Conservation (phyloP, 2,888 invertebrate species). For the Stramonita haemastoma region DNA sequence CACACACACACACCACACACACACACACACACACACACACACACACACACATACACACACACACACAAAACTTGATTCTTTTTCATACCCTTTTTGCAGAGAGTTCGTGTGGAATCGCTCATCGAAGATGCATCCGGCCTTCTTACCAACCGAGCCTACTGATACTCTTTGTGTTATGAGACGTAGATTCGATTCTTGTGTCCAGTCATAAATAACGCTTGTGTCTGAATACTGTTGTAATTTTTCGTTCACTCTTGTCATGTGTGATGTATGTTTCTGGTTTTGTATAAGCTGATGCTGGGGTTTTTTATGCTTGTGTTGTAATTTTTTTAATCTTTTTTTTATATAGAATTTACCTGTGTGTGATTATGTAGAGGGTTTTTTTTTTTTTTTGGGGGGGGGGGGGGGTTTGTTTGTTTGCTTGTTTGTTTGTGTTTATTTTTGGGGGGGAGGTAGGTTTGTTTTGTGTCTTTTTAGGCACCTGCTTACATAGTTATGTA, state of each 20-base stretch:
- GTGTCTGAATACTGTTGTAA: background rate
- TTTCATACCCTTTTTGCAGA: conserved; percentile 56
- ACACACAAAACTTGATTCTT: background rate
- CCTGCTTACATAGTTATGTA: no score
- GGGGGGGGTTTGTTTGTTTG: no score
- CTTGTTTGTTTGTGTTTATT: no score
- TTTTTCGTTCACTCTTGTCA: background rate
- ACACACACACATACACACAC: no score
- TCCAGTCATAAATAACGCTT: background rate
- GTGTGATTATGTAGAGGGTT: no score
- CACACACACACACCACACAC: no score
- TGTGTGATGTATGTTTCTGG: background rate
- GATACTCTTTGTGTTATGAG: background rate
- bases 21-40: no score
- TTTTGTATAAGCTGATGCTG: background rate
- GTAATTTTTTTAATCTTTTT: background rate
- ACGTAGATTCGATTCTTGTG: no score
- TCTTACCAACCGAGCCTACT: conserved; percentile 64
- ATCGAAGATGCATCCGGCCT: conserved; percentile 68
- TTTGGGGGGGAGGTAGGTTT: no score
- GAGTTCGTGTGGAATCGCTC: conserved; percentile 65
- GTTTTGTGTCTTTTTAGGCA: no score
- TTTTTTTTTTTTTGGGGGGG: no score
- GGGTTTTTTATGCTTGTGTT: background rate
- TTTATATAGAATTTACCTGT: background rate